Evolutionary conservation across 2,797 vertebrate species (phyloP).

Genomic region (Danio kyathit): DNA sequence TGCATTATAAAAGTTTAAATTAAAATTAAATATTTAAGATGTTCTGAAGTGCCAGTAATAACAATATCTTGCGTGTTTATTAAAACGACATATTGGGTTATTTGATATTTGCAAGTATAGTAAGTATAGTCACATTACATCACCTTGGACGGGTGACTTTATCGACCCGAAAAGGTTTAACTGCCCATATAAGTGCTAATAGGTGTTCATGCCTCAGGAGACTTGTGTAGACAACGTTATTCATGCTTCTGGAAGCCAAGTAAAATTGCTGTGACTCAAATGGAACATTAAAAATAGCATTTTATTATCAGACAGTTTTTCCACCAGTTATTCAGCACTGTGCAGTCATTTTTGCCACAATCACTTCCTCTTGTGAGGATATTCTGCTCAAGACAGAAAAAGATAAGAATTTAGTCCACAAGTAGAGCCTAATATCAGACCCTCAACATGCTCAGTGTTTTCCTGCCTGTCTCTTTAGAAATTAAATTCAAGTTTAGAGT

Average conservation of each 20-base stretch:
- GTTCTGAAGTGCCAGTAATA: no score
- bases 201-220: neutral
- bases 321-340: conserved; percentile 6
- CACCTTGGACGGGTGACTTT: neutral
- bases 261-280: conserved; percentile 37
- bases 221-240: neutral
- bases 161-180: neutral
- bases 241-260: neutral
- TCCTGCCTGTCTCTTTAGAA: conserved; percentile 37
- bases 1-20: no score
- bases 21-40: no score
- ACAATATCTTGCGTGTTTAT: no score
- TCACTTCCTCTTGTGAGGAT: conserved; percentile 29
- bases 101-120: no score
- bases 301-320: conserved; percentile 26
- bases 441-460: conserved; percentile 24
- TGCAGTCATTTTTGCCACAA: conserved; percentile 22
- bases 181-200: conserved; percentile 17
- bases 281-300: conserved; percentile 3
- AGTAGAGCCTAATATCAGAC: conserved; percentile 27
- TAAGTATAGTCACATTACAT: neutral
- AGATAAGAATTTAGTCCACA: conserved; percentile 25
- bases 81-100: no score
- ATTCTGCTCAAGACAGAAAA: conserved; percentile 13
- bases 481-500: no score